Base-by-base conservation (phyloP, 2,888 invertebrate genomes). In the Ptychoptera contaminata region DNA sequence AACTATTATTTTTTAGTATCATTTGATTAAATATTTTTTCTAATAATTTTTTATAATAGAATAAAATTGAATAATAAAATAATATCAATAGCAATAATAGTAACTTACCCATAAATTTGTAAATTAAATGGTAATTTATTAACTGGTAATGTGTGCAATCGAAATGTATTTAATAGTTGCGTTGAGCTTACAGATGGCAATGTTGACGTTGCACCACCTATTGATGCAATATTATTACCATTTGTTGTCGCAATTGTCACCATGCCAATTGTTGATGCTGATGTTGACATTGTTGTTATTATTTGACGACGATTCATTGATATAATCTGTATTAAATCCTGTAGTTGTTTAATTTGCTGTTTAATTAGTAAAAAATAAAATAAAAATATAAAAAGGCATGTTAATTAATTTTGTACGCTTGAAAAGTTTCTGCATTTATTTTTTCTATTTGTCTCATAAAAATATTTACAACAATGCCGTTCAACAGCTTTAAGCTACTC, bases 301-400 rank as follows among this genome's bases (percentile, higher is more conserved):
- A 62, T 62, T 50, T 62, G 60, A 59, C 66, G 64, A 48, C 65
- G 62, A 55, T 63, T 64, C 49, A 65, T 52, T 37, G 64, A 61
- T 44, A 64, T 64, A 51, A 62, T 61, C 57, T 66, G 65, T 50
- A 65, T 62, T 50, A 66, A 56, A 48, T 60, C 56, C 54, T 65
- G 65, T 49, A 65, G 56, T 55, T 65, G 63, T 56, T 63, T 61
- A 52, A 65, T 62, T 64, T 65, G 65, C 65, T 65, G 32, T n/a
- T 42, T 50, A 52, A 48, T 38, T 45, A 46, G 44, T 44, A 43
- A 43, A 49, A 38, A 34, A 37, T n/a, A 40, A 43, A 37, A 16
- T 8, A 30, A 0, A 14, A 43, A 2, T 37, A 8, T 30, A 5
- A 31, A n/a, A 12, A 40, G 15, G n/a, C n/a, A 7, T 23, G 23